Evolutionary conservation across 2,797 vertebrate species (phyloP).

Genomic region (Novumbra hubbsi): DNA sequence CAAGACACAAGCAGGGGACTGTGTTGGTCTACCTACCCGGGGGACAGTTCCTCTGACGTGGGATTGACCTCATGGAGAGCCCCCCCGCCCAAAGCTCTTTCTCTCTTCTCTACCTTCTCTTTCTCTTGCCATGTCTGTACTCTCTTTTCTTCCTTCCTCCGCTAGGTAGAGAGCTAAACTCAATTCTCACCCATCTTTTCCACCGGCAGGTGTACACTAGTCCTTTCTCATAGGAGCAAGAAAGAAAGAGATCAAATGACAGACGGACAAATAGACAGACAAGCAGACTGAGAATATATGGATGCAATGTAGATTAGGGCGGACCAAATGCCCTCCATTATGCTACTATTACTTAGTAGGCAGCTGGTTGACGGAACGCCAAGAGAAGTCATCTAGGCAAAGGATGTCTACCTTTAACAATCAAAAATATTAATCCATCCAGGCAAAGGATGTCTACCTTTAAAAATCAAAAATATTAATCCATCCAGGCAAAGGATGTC

Average conservation of each 20-base stretch:
- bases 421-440: too few species aligned
- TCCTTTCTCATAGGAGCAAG: slow-evolving; percentile 25
- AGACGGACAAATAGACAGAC: neutral
- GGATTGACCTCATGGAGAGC: slow-evolving; percentile 65
- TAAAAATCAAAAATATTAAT: too few species aligned
- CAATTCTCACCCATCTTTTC: neutral
- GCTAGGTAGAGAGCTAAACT: neutral
- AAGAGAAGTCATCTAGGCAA: too few species aligned
- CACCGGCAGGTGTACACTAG: slow-evolving; percentile 20
- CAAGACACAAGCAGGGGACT: slow-evolving; percentile 63
- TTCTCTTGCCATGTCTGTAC: neutral
- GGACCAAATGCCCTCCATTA: too few species aligned
- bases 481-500: too few species aligned
- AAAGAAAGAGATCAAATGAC: neutral
- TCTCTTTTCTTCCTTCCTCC: neutral
- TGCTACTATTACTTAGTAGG: too few species aligned
- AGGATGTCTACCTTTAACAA: too few species aligned
- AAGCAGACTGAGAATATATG: slow-evolving; percentile 6
- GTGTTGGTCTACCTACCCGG: slow-evolving; percentile 62
- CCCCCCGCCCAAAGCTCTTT: neutral
- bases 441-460: too few species aligned
- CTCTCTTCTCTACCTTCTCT: neutral
- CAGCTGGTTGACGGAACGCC: too few species aligned
- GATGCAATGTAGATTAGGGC: neutral
- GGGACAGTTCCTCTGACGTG: slow-evolving; percentile 64